Conservation (phyloP, 2,888 invertebrate species). For the Heterodera filipjevi region DNA sequence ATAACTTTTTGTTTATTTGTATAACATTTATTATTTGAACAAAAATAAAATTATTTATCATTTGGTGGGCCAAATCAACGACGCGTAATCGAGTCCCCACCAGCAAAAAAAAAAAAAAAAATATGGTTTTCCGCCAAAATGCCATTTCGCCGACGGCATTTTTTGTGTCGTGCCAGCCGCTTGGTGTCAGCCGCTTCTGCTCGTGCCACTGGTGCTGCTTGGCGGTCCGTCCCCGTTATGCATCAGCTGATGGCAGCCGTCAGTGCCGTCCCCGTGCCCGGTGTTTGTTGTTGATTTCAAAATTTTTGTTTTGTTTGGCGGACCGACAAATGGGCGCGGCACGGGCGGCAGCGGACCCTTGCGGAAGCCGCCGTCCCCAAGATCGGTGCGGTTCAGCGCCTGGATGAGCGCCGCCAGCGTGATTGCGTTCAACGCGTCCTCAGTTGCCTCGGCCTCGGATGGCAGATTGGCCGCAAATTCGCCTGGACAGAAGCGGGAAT, state of each 20-base stretch:
- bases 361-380: slow-evolving; percentile 43
- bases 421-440: slow-evolving; percentile 50
- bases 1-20: too few relatives aligned
- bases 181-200: too few relatives aligned
- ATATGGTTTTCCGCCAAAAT: too few relatives aligned
- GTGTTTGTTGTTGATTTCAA: slow-evolving; percentile 3
- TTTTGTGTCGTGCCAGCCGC: too few relatives aligned
- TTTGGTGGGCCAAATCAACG: too few relatives aligned
- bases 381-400: slow-evolving; percentile 55
- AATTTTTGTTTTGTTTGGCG: slow-evolving; percentile 22
- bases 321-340: background rate
- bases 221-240: background rate
- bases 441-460: slow-evolving; percentile 50
- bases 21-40: too few relatives aligned
- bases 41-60: too few relatives aligned
- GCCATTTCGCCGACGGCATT: too few relatives aligned
- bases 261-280: too few relatives aligned
- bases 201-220: background rate
- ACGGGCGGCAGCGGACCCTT: slow-evolving; percentile 26
- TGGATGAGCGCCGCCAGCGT: slow-evolving; percentile 45
- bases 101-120: background rate
- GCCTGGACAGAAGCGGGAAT: slow-evolving; percentile 35
- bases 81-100: too few relatives aligned
- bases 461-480: slow-evolving; percentile 60
- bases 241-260: too few relatives aligned